Base-by-base conservation (phyloP, 2,113 vertebrate species). In the Brachyistius frenatus region DNA sequence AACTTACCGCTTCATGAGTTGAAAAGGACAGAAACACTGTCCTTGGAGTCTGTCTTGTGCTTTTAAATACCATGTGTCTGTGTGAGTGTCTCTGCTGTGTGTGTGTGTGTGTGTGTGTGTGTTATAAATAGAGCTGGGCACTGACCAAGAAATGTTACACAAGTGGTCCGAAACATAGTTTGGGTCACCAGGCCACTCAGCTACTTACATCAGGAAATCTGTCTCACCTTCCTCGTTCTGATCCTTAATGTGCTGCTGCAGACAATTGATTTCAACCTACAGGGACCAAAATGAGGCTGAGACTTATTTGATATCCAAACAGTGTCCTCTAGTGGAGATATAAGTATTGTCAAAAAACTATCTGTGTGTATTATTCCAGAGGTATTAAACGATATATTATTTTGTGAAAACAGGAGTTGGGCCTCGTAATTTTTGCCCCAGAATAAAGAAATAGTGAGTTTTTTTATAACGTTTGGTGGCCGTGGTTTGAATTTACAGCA, bases 121-220 rank as follows among this genome's bases (percentile, higher is more conserved):
- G 77, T 86, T 91, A 91, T 87, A 81, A 90, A 92, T 91, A 91
- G 88, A 86, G 60, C 73, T 2, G 23, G 33, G 75, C 0, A 31
- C 73, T 60, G 74, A 67, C 76, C 5, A 16, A 83, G 88, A 85
- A 81, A 91, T 84, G 82, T 74, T 74, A 73, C 81, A 79, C 78
- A 63, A 78, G 75, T 84, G 81, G 84, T 86, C 74, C 70, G 78
- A 68, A 57, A 81, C 83, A 67, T 33, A 87, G 84, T 82, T 87
- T 88, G 70, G 23, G 52, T 91, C 85, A 87, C 87, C 37, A 60
- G 44, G 1, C 9, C 2, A 11, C 54, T 67, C 39, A 9, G 37
- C 7, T 33, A 7, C 46, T 68, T 52, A 36, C 6, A 60, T 73
- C 36, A 75, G 41, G 7, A 61, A 50, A 61, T 62, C 15, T 58